Conservation (phyloP, 2,113 vertebrate species). For the Nesospiza acunhae region DNA sequence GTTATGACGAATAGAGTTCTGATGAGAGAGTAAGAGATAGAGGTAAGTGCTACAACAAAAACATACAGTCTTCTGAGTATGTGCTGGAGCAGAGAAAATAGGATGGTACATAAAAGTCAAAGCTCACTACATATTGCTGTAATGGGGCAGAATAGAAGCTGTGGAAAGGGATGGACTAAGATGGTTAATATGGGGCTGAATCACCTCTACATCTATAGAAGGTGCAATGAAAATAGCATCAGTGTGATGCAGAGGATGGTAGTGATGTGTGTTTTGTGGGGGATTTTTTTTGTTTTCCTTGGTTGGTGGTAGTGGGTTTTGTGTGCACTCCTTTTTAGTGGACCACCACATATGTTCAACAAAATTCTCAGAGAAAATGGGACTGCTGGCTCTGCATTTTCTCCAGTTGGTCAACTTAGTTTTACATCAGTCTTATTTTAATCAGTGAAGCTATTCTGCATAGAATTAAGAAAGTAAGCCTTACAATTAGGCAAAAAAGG, state of each 20-base stretch:
- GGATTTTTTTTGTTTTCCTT: background rate
- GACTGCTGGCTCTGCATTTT: background rate
- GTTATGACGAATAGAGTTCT: constrained; percentile 98
- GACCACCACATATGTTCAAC: background rate
- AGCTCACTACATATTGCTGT: background rate
- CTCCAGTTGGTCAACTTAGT: background rate
- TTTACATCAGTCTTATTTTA: background rate
- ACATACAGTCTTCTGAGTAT: background rate
- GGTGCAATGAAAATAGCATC: background rate
- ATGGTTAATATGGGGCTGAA: background rate
- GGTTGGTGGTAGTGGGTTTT: background rate
- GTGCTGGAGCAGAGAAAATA: background rate
- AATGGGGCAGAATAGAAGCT: background rate
- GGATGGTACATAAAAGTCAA: background rate
- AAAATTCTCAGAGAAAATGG: background rate
- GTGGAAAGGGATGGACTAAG: background rate
- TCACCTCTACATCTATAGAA: background rate
- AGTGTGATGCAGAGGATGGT: background rate
- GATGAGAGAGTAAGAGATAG: constrained; percentile 31
- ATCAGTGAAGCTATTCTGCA: background rate
- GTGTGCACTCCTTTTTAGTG: background rate
- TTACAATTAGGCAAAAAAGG: background rate
- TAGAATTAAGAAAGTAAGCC: background rate
- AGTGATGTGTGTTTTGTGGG: background rate
- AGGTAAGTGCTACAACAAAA: background rate